phyloP scores from a whole-genome alignment of 2,113 vertebrate genomes.

The Chlamydotis undulata region DNA sequence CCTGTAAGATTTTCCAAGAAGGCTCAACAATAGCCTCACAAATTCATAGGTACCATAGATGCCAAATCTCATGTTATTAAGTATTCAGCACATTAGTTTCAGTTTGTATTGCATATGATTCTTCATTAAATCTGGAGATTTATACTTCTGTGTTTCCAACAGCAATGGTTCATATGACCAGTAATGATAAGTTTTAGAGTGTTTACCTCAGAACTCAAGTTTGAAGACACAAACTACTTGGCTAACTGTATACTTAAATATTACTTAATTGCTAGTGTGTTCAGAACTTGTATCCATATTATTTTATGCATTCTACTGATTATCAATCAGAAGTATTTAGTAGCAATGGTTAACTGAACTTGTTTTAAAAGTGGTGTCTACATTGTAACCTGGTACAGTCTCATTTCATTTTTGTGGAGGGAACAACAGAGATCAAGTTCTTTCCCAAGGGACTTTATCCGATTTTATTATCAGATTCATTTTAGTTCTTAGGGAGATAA shows the following conservation, averaged over 20 bases:
- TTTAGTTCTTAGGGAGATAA: not conserved
- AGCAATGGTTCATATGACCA: not conserved
- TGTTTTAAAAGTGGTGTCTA: not conserved
- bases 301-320: not conserved
- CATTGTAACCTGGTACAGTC: not conserved
- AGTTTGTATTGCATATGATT: not conserved
- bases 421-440: not conserved
- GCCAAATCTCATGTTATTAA: not conserved
- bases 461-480: not conserved
- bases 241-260: not conserved
- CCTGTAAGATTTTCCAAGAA: not conserved
- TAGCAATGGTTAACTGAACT: not conserved
- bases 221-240: not conserved
- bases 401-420: not conserved
- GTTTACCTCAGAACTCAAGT: not conserved
- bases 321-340: not conserved
- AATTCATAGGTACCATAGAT: not conserved
- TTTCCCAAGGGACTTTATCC: not conserved
- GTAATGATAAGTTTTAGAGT: not conserved
- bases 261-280: not conserved
- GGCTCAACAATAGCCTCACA: not conserved
- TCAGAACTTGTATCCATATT: not conserved
- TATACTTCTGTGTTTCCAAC: not conserved
- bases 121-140: not conserved
- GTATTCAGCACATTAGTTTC: not conserved